A percentile compares a stretch with the other conserved stretches of the same genome.
Conservation (phyloP, 2,888 invertebrate genomes). For the Lycaena phlaeas region DNA sequence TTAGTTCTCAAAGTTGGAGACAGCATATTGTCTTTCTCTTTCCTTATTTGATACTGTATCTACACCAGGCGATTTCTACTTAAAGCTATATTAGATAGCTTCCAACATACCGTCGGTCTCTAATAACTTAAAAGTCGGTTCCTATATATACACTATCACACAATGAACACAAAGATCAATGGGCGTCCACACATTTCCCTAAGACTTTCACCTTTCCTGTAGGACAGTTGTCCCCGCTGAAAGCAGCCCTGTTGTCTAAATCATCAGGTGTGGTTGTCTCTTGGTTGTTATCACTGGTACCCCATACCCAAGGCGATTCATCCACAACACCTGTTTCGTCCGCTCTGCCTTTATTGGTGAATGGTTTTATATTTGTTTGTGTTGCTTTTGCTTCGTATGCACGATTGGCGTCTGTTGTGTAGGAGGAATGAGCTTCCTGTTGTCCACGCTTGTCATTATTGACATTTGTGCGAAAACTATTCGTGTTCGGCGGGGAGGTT, state of each 20-base stretch:
- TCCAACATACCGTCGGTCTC: no score
- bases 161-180: no score
- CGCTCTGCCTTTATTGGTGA: not conserved
- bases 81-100: no score
- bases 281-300: not conserved
- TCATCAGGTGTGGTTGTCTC: not conserved
- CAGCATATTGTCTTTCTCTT: no score
- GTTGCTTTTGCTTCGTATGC: not conserved
- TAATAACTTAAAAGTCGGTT: no score
- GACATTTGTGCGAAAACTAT: no score
- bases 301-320: constrained; percentile 3
- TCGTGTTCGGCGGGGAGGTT: no score
- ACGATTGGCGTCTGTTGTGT: not conserved
- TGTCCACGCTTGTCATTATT: no score
- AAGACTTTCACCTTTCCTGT: constrained; percentile 1
- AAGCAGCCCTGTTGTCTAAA: constrained; percentile 4
- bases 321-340: not conserved
- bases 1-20: no score
- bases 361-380: not conserved
- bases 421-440: not conserved
- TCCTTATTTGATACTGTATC: no score
- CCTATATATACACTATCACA: no score
- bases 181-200: constrained; percentile 8
- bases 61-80: no score
- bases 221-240: constrained; percentile 7